These are phyloP conservation scores for Takifugu rubripes DNA, from an alignment of 2,797 vertebrate genomes.

Conservation along the genomic window DNA sequence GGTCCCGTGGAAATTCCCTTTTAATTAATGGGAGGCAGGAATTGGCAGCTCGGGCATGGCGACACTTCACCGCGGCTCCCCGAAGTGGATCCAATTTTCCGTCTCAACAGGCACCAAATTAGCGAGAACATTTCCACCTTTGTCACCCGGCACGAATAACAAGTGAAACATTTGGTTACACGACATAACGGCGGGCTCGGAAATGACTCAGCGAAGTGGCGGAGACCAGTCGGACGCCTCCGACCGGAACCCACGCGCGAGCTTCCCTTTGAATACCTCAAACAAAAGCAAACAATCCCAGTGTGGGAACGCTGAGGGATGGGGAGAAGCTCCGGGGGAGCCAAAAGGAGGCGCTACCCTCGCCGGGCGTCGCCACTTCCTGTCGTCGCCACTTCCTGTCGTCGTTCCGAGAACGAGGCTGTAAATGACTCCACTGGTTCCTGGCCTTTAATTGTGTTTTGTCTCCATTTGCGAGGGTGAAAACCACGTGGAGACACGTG, in stretches of 20 bases:
- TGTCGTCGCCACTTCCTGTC: not conserved
- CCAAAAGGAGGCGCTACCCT: no score
- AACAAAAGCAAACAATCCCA: no score
- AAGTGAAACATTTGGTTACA: constrained; percentile 66
- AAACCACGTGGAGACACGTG: constrained; percentile 29
- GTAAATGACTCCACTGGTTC: constrained; percentile 8
- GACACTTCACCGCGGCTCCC: constrained; percentile 59
- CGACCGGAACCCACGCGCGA: not conserved
- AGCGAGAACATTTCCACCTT: constrained; percentile 72
- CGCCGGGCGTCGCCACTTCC: no score
- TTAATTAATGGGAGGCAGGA: constrained; percentile 76
- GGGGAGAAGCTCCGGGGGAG: no score
- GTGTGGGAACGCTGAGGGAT: no score
- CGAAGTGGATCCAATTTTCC: constrained; percentile 77
- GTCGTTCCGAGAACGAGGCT: constrained; percentile 13
- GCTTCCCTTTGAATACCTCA: no score
- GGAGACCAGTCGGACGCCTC: constrained; percentile 29
- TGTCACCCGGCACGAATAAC: constrained; percentile 63
- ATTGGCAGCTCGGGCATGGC: constrained; percentile 62
- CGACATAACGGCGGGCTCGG: constrained; percentile 67
- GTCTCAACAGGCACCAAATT: constrained; percentile 80
- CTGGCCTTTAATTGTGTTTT: constrained; percentile 1
- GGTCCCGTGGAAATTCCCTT: constrained; percentile 68
- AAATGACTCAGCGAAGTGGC: constrained; percentile 49
- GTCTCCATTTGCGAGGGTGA: constrained; percentile 29